A percentile compares a stretch with the other conserved stretches of the same genome.
These are phyloP conservation scores for Amazona vittata DNA, from an alignment of 2,113 vertebrate genomes.

Conservation along the genomic window DNA sequence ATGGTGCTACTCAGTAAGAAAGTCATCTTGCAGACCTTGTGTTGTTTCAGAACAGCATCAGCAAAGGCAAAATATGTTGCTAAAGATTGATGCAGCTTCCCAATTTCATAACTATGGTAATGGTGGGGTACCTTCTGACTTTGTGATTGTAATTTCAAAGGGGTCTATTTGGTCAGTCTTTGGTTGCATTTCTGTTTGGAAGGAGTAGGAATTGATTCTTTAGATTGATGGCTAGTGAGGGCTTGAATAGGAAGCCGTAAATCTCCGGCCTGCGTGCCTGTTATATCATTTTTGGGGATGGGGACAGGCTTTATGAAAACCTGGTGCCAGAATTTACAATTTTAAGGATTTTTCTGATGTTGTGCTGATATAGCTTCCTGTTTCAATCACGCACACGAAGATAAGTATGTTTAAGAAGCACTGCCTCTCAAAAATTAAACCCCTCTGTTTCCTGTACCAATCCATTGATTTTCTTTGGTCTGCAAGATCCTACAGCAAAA, in stretches of 20 bases:
- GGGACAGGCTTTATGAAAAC: background rate
- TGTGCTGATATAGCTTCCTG: background rate
- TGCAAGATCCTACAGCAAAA: background rate
- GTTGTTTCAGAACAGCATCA: conserved; percentile 3
- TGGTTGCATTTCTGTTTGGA: background rate
- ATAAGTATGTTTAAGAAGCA: background rate
- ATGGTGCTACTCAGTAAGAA: conserved; percentile 33
- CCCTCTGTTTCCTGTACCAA: background rate
- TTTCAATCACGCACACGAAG: background rate
- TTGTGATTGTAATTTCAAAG: background rate
- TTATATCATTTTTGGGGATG: background rate
- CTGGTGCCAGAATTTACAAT: background rate
- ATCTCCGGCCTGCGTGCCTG: background rate
- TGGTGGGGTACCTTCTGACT: background rate
- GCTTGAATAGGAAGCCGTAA: background rate
- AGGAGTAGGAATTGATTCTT: conserved; percentile 23
- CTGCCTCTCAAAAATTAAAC: background rate
- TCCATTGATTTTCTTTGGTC: background rate
- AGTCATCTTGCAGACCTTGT: conserved; percentile 10
- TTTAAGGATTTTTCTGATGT: background rate
- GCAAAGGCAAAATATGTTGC: background rate
- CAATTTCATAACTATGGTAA: background rate
- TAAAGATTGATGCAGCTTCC: conserved; percentile 6
- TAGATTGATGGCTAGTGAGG: background rate
- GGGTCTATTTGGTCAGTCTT: background rate